Conservation (phyloP, 2,888 invertebrate genomes). For the Drosophila multiciliata region DNA sequence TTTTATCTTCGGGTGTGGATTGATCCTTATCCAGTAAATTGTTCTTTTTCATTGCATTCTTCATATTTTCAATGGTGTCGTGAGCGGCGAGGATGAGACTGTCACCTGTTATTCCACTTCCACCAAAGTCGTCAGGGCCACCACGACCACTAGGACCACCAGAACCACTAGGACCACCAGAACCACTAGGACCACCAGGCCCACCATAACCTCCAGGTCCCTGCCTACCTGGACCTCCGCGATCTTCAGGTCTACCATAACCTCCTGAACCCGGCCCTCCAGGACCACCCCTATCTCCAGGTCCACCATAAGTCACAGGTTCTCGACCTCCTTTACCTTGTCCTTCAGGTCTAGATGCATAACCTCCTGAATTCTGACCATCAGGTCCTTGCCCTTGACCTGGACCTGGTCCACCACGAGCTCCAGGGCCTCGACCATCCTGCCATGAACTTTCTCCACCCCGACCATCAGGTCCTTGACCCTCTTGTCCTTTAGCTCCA, state of each 20-base stretch:
- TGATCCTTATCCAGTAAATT: conserved; percentile 61
- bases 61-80: conserved; percentile 63
- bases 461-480: background rate
- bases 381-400: background rate
- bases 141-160: background rate
- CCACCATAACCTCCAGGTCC: conserved; percentile 8
- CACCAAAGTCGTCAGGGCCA: conserved; percentile 7
- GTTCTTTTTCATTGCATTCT: conserved; percentile 69
- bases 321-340: background rate
- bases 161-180: background rate
- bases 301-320: background rate
- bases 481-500: no score
- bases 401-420: no score
- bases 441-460: no score
- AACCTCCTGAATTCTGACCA: background rate
- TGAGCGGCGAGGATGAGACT: conserved; percentile 75
- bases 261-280: background rate
- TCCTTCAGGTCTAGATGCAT: background rate
- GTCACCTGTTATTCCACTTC: conserved; percentile 59
- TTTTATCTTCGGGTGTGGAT: conserved; percentile 59
- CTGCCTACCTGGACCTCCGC: background rate
- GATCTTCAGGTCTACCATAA: background rate
- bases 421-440: no score
- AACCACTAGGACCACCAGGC: background rate
- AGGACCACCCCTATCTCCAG: background rate